phyloP scores from a whole-genome alignment of 2,113 vertebrate genomes.

The Tachysurus vachellii region DNA sequence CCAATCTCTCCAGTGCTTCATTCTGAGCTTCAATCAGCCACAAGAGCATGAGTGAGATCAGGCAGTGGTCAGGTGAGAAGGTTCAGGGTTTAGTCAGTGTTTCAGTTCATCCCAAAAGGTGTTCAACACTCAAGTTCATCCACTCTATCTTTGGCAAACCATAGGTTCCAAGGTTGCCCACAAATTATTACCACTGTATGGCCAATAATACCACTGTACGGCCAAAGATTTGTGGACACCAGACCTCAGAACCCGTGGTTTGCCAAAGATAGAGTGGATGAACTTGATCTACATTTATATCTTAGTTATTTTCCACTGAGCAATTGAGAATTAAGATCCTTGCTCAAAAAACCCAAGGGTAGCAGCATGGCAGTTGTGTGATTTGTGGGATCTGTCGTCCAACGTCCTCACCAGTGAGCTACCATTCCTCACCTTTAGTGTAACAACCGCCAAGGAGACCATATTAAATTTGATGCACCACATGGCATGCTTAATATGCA shows the following conservation, averaged over 20 bases:
- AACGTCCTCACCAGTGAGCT: no score
- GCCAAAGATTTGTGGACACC: no score
- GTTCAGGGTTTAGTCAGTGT: not conserved
- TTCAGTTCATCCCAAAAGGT: not conserved
- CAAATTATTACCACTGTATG: no score
- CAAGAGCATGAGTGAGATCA: not conserved
- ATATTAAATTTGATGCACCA: not conserved
- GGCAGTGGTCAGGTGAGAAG: not conserved
- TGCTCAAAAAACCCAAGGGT: no score
- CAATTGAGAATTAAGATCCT: no score
- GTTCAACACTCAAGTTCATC: not conserved
- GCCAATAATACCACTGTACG: no score
- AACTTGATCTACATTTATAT: not conserved
- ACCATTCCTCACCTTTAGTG: not conserved
- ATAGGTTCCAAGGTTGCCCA: no score
- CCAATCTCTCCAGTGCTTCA: not conserved
- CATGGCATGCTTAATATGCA: not conserved
- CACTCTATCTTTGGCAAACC: not conserved
- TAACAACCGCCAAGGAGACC: not conserved
- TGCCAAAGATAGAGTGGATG: not conserved
- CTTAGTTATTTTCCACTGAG: no score
- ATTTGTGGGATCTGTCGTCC: no score
- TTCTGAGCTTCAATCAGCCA: not conserved
- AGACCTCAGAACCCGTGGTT: no score
- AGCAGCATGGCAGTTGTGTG: no score